Percentiles rank a stretch among this genome's conserved stretches.
These are phyloP conservation scores for Rhinichthys klamathensis DNA, from an alignment of 2,113 vertebrate species.

Conservation along the genomic window DNA sequence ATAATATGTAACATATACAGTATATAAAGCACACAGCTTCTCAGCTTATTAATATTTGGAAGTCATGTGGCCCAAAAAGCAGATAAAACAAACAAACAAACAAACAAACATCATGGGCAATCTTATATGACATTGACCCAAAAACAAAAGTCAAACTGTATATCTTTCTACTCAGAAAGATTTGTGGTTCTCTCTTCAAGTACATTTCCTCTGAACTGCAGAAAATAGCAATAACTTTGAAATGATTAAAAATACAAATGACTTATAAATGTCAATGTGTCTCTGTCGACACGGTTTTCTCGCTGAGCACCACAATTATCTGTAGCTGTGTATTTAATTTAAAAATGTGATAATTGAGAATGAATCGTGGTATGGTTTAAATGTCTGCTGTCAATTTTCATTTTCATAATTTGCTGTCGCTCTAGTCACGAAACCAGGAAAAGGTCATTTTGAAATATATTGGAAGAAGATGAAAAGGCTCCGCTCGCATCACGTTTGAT, in stretches of 20 bases:
- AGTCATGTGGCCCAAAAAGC: neutral
- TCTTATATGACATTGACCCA: neutral
- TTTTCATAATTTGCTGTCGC: slow-evolving; percentile 11
- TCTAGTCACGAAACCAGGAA: slow-evolving; percentile 16
- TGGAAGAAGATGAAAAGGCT: slow-evolving; percentile 30
- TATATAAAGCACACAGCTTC: neutral
- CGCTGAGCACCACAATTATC: neutral
- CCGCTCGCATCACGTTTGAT: neutral
- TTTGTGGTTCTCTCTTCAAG: neutral
- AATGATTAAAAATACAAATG: neutral
- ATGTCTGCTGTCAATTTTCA: slow-evolving; percentile 21
- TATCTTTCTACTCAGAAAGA: neutral
- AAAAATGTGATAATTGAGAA: neutral
- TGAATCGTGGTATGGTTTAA: neutral
- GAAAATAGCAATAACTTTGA: neutral
- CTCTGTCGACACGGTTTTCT: neutral
- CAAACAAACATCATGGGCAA: neutral
- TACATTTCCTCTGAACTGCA: neutral
- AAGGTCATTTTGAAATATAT: slow-evolving; percentile 31
- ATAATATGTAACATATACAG: too few relatives aligned
- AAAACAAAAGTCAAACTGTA: neutral
- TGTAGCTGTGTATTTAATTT: neutral
- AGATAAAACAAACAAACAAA: too few relatives aligned
- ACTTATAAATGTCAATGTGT: slow-evolving; percentile 18
- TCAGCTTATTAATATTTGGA: neutral